Evolutionary conservation across 2,113 vertebrate genomes (phyloP).

Genomic region (Gasterosteus aculeatus): DNA sequence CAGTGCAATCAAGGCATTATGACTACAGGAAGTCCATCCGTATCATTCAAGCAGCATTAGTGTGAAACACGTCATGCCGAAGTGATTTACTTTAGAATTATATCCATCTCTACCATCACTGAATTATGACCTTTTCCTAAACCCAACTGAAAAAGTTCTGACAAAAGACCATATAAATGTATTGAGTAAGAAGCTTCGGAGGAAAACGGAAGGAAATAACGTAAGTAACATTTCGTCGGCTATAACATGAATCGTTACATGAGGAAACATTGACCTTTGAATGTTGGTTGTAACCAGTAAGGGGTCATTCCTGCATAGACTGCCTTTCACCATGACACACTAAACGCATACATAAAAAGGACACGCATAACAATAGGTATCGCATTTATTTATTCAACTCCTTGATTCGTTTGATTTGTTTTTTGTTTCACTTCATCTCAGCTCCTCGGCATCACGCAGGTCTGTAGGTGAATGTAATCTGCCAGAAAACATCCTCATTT

Average conservation of each 20-base stretch:
- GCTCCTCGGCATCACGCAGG: background rate
- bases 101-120: background rate
- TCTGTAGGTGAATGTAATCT: slow-evolving; percentile 20
- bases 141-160: background rate
- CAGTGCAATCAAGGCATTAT: background rate
- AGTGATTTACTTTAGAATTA: background rate
- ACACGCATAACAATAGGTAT: background rate
- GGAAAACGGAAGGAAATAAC: background rate
- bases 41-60: background rate
- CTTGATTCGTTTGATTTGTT: background rate
- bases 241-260: no score
- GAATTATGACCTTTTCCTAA: background rate
- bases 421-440: background rate
- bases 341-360: background rate
- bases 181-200: background rate
- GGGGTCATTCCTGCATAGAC: background rate
- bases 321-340: background rate
- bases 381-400: background rate
- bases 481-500: slow-evolving; percentile 2
- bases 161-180: no score
- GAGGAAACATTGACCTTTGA: background rate
- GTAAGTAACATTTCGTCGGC: no score
- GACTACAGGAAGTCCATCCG: background rate
- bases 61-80: no score
- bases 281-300: background rate